These are phyloP conservation scores for Megaleporinus macrocephalus DNA, from an alignment of 2,113 vertebrate species.

Conservation along the genomic window DNA sequence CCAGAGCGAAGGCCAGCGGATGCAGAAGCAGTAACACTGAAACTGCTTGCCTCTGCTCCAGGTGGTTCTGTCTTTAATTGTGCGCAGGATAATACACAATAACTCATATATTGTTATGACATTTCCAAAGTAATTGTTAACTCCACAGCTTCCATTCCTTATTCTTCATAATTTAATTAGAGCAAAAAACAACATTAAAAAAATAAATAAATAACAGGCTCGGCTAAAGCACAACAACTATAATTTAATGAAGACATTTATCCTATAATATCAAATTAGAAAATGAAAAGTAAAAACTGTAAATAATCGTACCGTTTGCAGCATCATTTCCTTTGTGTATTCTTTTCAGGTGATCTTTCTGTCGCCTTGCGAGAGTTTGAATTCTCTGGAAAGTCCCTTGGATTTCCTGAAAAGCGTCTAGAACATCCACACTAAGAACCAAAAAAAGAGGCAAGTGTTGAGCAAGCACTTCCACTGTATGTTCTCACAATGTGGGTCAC, in stretches of 20 bases:
- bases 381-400: conserved; percentile 94
- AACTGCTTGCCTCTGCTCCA: conserved; percentile 43
- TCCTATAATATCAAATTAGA: conserved; percentile 38
- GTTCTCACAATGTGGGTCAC: neutral
- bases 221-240: conserved; percentile 27
- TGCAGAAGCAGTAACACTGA: conserved; percentile 38
- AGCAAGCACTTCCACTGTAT: conserved; percentile 6
- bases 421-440: conserved; percentile 84
- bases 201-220: conserved; percentile 4
- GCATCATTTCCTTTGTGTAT: conserved; percentile 84
- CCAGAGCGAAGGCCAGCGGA: conserved; percentile 47
- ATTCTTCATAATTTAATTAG: conserved; percentile 53
- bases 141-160: conserved; percentile 39
- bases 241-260: conserved; percentile 46
- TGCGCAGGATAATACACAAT: conserved; percentile 50
- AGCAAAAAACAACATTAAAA: conserved; percentile 13
- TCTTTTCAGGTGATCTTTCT: conserved; percentile 92
- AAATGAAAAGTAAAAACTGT: conserved; percentile 31
- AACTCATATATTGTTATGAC: conserved; percentile 51
- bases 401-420: conserved; percentile 86
- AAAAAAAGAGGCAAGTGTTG: conserved; percentile 51
- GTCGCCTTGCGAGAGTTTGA: conserved; percentile 85
- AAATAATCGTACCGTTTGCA: conserved; percentile 82
- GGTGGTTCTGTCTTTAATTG: conserved; percentile 58
- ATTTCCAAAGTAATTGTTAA: conserved; percentile 54